phyloP scores from a whole-genome alignment of 1,140 invertebrate genomes.

The Yoshiicerus persimilis region DNA sequence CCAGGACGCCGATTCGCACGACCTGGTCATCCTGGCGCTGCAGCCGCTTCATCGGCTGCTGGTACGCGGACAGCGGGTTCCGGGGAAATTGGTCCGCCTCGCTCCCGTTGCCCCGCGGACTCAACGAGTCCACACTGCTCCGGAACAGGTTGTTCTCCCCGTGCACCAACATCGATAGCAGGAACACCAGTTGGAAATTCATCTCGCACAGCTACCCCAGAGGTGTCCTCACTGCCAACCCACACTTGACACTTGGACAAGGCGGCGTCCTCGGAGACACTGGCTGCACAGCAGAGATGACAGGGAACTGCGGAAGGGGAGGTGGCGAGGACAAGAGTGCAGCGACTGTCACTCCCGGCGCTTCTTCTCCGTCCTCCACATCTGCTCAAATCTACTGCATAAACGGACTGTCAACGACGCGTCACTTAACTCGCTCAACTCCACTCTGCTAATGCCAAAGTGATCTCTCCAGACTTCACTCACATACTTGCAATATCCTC shows the following conservation, averaged over 20 bases:
- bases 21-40: not conserved
- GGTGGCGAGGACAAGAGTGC: not conserved
- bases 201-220: not conserved
- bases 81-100: not conserved
- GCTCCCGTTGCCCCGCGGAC: not conserved
- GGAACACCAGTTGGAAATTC: not conserved
- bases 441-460: not conserved
- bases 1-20: conserved; percentile 66
- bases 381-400: not conserved
- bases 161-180: not conserved
- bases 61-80: not conserved
- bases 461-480: not conserved
- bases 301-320: no score
- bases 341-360: not conserved
- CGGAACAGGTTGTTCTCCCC: not conserved
- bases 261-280: not conserved
- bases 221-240: no score
- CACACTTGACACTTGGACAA: not conserved
- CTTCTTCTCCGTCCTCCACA: not conserved
- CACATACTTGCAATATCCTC: not conserved
- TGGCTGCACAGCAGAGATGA: no score
- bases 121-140: not conserved
- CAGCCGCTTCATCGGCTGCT: not conserved
- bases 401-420: not conserved
- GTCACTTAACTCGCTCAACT: not conserved